Base-by-base conservation (phyloP, 2,888 invertebrate species). In the Taenaris catops region DNA sequence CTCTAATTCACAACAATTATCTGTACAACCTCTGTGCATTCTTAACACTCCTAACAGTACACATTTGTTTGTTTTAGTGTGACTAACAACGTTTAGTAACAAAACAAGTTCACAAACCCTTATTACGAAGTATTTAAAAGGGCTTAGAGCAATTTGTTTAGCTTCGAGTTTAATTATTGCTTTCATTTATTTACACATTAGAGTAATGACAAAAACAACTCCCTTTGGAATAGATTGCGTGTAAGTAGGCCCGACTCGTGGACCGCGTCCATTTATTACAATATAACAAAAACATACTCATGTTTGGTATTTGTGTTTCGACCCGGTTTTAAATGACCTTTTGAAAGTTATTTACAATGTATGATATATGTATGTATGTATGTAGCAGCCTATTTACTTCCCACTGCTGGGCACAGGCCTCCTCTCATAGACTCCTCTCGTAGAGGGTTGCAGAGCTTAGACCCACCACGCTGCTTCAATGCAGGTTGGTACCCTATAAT, bases 101-200 rank as follows among this genome's bases (percentile, higher is more conserved):
- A 5, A 2, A 9, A n/a, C 1, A 24, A 11, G 24, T 7, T 9
- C 17, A 5, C 5, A 12, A 8, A 19, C 11, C 9, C 19, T 7
- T 31, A 23, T 10, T 9, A 14, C 20, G 6, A 29, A 20, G 20
- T 21, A 11, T 21, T 18, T 14, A 23, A 16, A 19, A 31, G 21
- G 31, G 9, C 31, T 31, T 9, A 23, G 7, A 60, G 63, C 62
- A 70, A 79, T 79, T 79, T 78, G 74, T 74, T 37, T 34, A 45
- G 51, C 55, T 66, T 70, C 70, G 58, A 64, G 74, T 76, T 79
- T 80, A 78, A 79, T 81, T 78, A 80, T 79, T 76, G 61, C 70
- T 64, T 67, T 62, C 79, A 79, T 80, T 79, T 79, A 79, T 80
- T 74, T 72, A 68, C 73, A 72, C 79, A 78, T 81, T 79, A 79